Evolutionary conservation across 1,140 invertebrate genomes (phyloP).

Genomic region (Heliconius melpomene): DNA sequence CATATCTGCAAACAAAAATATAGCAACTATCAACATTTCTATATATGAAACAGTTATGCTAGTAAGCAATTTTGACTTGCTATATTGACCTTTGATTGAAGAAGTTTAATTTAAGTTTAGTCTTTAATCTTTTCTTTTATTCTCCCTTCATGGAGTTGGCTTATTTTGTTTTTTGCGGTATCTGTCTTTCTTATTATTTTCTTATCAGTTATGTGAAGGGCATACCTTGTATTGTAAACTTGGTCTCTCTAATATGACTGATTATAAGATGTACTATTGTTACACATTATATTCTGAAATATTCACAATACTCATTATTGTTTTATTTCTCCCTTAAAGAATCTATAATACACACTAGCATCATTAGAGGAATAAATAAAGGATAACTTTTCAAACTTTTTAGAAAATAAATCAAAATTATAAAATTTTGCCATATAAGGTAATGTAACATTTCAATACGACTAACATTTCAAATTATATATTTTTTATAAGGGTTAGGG

Average conservation of each 20-base stretch:
- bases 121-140: conserved; percentile 60
- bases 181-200: conserved; percentile 57
- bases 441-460: no score
- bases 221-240: conserved; percentile 75
- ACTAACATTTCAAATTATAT: no score
- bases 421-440: no score
- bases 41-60: conserved; percentile 62
- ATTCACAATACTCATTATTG: conserved; percentile 60
- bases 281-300: conserved; percentile 74
- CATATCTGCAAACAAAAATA: conserved; percentile 76
- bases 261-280: conserved; percentile 68
- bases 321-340: conserved; percentile 52
- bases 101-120: conserved; percentile 70
- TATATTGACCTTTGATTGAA: conserved; percentile 61
- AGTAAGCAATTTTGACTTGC: conserved; percentile 69
- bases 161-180: conserved; percentile 67
- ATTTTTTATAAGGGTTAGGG: no score
- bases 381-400: no score
- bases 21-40: conserved; percentile 79
- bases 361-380: no score
- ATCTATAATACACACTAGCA: no score
- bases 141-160: conserved; percentile 67
- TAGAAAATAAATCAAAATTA: no score
- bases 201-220: conserved; percentile 62
- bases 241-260: conserved; percentile 73